Evolutionary conservation across 2,888 invertebrate genomes (phyloP).

Genomic region (Xestia ashworthii): DNA sequence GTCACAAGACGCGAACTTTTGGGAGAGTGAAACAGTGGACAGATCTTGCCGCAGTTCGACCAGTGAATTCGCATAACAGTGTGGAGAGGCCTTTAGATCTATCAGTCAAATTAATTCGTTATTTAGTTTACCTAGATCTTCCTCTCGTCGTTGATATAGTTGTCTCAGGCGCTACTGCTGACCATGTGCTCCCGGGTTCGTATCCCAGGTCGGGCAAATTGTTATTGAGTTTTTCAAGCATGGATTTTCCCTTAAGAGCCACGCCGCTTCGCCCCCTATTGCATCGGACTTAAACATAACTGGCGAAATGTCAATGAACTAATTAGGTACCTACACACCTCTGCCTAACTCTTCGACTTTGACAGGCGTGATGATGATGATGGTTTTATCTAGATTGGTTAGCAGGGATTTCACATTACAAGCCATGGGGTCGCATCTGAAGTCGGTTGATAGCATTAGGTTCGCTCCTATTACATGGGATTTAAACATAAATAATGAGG

Average conservation of each 20-base stretch:
- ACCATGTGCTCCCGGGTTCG: not conserved
- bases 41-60: not conserved
- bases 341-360: not conserved
- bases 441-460: too few species aligned
- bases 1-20: not conserved
- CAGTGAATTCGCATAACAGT: not conserved
- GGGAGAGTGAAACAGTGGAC: not conserved
- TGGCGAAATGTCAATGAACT: constrained; percentile 51
- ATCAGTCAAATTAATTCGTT: not conserved
- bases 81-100: not conserved
- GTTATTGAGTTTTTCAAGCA: not conserved
- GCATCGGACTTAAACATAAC: constrained; percentile 70
- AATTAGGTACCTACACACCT: not conserved
- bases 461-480: not conserved
- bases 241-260: not conserved
- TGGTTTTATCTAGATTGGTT: not conserved
- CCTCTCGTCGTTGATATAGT: not conserved
- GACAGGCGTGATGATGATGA: not conserved
- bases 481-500: not conserved
- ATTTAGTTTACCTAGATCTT: constrained; percentile 83
- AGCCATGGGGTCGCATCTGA: too few species aligned
- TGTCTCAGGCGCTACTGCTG: not conserved
- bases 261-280: not conserved
- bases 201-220: not conserved
- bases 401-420: not conserved